phyloP scores from a whole-genome alignment of 2,113 vertebrate species.

The Menidia beryllina region DNA sequence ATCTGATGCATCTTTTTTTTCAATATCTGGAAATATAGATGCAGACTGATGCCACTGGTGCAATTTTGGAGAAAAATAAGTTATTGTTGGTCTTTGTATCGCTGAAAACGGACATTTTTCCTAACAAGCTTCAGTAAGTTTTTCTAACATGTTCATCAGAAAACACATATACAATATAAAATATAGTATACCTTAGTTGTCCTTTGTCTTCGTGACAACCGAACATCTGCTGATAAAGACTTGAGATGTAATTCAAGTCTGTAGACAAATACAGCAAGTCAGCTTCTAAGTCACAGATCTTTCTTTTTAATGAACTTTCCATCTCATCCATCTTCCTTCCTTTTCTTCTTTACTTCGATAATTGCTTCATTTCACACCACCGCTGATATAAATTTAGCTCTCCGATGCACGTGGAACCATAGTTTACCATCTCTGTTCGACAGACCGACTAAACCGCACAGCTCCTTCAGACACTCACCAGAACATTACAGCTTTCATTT shows the following conservation, averaged over 20 bases:
- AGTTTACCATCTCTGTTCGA: slow-evolving; percentile 18
- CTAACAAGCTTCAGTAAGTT: too few relatives aligned
- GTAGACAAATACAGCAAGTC: not conserved
- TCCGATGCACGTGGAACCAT: not conserved
- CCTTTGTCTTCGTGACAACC: not conserved
- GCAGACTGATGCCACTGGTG: too few relatives aligned
- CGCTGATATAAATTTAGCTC: slow-evolving; percentile 2
- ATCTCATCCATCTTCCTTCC: not conserved
- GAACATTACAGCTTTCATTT: slow-evolving; percentile 6
- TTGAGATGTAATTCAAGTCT: slow-evolving; percentile 2
- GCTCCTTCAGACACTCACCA: not conserved
- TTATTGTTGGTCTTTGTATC: too few relatives aligned
- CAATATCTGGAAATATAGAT: too few relatives aligned
- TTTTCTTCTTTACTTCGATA: slow-evolving; percentile 5
- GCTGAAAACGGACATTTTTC: too few relatives aligned
- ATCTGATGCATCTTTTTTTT: too few relatives aligned
- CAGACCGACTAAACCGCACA: not conserved
- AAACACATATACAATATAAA: not conserved
- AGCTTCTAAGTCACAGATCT: not conserved
- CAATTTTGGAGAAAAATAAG: too few relatives aligned
- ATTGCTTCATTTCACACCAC: slow-evolving; percentile 13
- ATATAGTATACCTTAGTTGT: not conserved
- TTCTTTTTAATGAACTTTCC: not conserved
- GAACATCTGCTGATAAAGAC: not conserved
- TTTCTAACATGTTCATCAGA: not conserved